Evolutionary conservation across 2,888 invertebrate genomes (phyloP).

Genomic region (Panopea generosa): DNA sequence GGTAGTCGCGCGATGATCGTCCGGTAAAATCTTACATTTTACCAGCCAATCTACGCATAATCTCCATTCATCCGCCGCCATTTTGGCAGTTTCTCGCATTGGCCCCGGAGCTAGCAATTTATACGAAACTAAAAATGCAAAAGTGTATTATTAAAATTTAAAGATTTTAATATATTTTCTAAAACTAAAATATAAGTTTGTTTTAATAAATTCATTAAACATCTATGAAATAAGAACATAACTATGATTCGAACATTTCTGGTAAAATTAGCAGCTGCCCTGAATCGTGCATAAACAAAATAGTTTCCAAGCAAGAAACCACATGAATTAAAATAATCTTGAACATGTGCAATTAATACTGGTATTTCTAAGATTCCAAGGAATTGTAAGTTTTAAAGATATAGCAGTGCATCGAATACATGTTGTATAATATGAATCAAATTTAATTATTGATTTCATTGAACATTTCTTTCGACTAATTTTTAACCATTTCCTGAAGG

Average conservation of each 20-base stretch:
- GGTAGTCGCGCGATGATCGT: slow-evolving; percentile 96
- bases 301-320: slow-evolving; percentile 23
- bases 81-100: slow-evolving; percentile 60
- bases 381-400: background rate
- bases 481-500: no score
- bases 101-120: slow-evolving; percentile 26
- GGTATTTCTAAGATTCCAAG: background rate
- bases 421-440: no score
- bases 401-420: no score
- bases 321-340: background rate
- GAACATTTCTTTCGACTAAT: no score
- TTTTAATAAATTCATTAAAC: no score
- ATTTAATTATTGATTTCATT: no score
- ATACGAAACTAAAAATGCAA: slow-evolving; percentile 11
- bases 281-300: slow-evolving; percentile 34
- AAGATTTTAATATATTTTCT: no score
- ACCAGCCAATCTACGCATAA: slow-evolving; percentile 97
- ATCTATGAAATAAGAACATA: no score
- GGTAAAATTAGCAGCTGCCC: slow-evolving; percentile 3
- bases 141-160: background rate
- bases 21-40: slow-evolving; percentile 93
- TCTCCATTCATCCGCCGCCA: slow-evolving; percentile 89
- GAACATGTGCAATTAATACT: no score
- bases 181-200: no score
- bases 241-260: no score